Percentiles rank a stretch among this genome's conserved stretches.
phyloP scores from a whole-genome alignment of 2,797 vertebrate species.

The Coreius guichenoti region DNA sequence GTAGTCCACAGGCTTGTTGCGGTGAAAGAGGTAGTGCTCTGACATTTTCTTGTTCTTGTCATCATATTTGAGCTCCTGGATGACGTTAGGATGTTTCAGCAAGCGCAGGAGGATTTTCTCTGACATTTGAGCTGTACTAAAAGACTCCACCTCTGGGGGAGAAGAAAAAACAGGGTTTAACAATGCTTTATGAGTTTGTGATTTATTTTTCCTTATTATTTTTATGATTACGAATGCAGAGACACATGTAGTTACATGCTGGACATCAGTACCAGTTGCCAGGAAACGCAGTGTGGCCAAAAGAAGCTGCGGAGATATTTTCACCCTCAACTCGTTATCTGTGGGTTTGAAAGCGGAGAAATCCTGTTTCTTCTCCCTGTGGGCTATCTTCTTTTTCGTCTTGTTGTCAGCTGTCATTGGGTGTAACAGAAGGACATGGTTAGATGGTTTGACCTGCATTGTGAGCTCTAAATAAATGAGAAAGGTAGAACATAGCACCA shows the following conservation, averaged over 20 bases:
- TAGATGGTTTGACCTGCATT: background rate
- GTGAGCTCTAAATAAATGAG: background rate
- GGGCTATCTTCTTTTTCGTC: constrained; percentile 89
- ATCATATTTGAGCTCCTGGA: constrained; percentile 92
- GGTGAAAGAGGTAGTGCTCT: constrained; percentile 91
- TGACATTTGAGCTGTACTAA: constrained; percentile 87
- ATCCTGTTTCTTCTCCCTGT: constrained; percentile 91
- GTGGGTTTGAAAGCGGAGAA: constrained; percentile 95
- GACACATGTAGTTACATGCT: constrained; percentile 30
- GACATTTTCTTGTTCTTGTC: constrained; percentile 86
- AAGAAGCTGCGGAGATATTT: constrained; percentile 94
- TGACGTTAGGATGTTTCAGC: constrained; percentile 90
- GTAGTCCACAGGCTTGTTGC: constrained; percentile 90
- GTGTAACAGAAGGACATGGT: constrained; percentile 12
- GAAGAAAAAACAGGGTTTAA: constrained; percentile 6
- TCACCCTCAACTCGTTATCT: constrained; percentile 90
- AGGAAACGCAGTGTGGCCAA: constrained; percentile 95
- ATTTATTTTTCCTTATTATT: background rate
- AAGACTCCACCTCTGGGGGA: constrained; percentile 89
- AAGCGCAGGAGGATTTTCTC: constrained; percentile 93
- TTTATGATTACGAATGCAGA: background rate
- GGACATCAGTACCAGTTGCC: constrained; percentile 88
- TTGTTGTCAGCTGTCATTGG: constrained; percentile 85
- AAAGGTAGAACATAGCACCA: background rate
- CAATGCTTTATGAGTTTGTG: constrained; percentile 16